A percentile compares a stretch with the other conserved stretches of the same genome.
Evolutionary conservation across 2,113 vertebrate species (phyloP).

Genomic region (Pluvialis apricaria): DNA sequence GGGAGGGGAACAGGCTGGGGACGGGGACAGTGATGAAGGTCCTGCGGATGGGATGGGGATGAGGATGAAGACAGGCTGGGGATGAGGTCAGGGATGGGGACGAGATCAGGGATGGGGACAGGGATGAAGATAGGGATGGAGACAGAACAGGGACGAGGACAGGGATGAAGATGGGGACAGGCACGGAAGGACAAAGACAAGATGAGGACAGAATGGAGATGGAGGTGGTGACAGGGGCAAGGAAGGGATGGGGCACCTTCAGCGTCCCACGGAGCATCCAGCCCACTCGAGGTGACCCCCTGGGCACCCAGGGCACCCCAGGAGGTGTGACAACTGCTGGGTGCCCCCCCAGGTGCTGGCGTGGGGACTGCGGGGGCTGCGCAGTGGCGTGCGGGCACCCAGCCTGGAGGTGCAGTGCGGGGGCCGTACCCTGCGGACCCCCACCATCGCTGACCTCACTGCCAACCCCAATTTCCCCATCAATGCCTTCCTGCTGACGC

Average conservation of each 20-base stretch:
- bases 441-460: conserved; percentile 39
- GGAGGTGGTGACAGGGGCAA: neutral
- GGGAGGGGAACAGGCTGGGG: neutral
- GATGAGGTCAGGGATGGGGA: too few relatives aligned
- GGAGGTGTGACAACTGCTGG: neutral
- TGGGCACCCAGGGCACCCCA: neutral
- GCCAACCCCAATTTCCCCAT: conserved; percentile 68
- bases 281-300: neutral
- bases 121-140: neutral
- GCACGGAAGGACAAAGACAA: neutral
- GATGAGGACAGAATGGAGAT: neutral
- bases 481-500: conserved; percentile 26
- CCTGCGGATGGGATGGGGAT: too few relatives aligned
- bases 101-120: too few relatives aligned
- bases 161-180: neutral
- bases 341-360: conserved; percentile 56
- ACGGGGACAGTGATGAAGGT: neutral
- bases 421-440: conserved; percentile 34
- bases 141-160: neutral
- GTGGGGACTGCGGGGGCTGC: conserved; percentile 74
- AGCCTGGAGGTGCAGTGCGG: conserved; percentile 69
- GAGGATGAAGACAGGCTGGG: neutral
- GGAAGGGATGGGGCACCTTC: neutral
- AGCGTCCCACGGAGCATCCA: neutral
- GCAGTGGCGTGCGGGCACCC: neutral